Conservation (phyloP, 2,113 vertebrate species). For the Cheirogaleus medius region DNA sequence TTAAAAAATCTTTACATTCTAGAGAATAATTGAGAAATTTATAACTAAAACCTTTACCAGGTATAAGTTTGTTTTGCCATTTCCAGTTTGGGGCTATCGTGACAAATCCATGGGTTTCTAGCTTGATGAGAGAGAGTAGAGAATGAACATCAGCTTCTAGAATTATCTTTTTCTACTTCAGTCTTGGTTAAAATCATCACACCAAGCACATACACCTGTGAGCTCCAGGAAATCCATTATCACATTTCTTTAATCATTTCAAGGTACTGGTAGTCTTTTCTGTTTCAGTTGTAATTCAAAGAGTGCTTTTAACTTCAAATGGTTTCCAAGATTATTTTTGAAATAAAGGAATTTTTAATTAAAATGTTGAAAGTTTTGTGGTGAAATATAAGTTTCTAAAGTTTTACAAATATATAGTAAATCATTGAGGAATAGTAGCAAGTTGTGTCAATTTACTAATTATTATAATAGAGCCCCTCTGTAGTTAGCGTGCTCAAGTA, state of each 20-base stretch:
- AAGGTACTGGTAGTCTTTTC: slow-evolving; percentile 7
- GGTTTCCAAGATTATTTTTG: slow-evolving; percentile 45
- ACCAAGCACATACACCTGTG: neutral
- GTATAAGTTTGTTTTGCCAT: neutral
- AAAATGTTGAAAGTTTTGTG: neutral
- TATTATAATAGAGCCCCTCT: neutral
- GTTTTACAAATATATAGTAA: slow-evolving; percentile 18
- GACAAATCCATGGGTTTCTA: neutral
- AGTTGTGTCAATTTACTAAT: neutral
- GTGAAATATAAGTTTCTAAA: neutral
- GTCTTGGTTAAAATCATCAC: slow-evolving; percentile 9
- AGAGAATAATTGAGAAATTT: neutral
- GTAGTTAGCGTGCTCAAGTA: neutral
- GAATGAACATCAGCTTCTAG: neutral
- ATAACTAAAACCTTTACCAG: neutral
- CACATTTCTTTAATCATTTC: slow-evolving; percentile 56
- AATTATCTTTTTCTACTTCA: neutral
- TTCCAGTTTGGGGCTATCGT: neutral
- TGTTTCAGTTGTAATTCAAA: slow-evolving; percentile 57
- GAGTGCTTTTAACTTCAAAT: slow-evolving; percentile 61
- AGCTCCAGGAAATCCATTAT: slow-evolving; percentile 31
- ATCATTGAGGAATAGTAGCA: neutral
- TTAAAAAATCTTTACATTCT: neutral
- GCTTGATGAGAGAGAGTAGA: neutral
- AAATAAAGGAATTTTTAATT: neutral